Conservation (phyloP, 2,888 invertebrate genomes). For the Himalopsyche kuldschensis region DNA sequence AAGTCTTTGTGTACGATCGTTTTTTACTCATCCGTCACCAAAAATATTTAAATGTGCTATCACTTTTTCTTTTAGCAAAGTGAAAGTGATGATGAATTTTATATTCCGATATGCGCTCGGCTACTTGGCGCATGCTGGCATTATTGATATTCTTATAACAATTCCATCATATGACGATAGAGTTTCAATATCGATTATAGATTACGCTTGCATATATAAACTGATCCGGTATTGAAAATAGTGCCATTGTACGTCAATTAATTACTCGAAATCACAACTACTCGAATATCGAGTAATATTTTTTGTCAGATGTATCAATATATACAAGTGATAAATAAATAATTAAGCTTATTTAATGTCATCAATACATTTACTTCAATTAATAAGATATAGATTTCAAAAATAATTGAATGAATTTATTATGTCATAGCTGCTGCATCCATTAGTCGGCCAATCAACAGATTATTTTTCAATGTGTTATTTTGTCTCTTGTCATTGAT, state of each 20-base stretch:
- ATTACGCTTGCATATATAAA: not conserved
- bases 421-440: too few relatives aligned
- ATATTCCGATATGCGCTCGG: conserved; percentile 12
- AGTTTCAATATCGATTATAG: not conserved
- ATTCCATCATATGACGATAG: not conserved
- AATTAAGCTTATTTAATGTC: too few relatives aligned
- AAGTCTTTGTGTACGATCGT: not conserved
- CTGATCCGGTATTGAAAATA: not conserved
- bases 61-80: conserved; percentile 27
- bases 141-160: conserved; percentile 10
- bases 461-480: too few relatives aligned
- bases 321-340: too few relatives aligned
- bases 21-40: not conserved
- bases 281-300: too few relatives aligned
- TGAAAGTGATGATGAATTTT: conserved; percentile 22
- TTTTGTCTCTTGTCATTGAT: too few relatives aligned
- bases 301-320: too few relatives aligned
- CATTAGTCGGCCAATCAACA: too few relatives aligned
- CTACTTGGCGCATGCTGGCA: not conserved
- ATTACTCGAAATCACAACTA: too few relatives aligned
- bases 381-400: too few relatives aligned
- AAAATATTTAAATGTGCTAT: not conserved
- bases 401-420: too few relatives aligned
- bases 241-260: not conserved
- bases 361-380: too few relatives aligned